Evolutionary conservation across 1,140 invertebrate genomes (phyloP), one percentile per base, ranked within the genome.

Genomic region (Sycobia sp.): DNA sequence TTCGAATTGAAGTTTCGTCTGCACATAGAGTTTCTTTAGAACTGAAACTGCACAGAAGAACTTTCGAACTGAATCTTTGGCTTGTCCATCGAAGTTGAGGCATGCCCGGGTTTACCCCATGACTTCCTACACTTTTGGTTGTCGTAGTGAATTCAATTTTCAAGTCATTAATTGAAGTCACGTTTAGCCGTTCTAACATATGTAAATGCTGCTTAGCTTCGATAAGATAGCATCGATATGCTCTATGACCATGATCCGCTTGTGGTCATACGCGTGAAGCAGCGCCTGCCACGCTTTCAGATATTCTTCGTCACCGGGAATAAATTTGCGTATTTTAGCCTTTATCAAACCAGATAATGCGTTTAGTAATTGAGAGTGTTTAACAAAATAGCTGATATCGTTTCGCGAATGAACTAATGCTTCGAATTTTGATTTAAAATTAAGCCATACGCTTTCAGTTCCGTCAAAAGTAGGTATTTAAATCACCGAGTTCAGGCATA

Each of bases 401-500:
- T 14, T 16, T 4, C 38, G 38, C 4, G 38, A 41, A 16, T 41
- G 38, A 11, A 41, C 38, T 7, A 41, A 14, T 10, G 38, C 38
- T 4, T 10, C n/a, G 14, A 41, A 41, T n/a, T n/a, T 41, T 10
- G 4, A 10, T 14, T 41, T 41, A 41, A 10, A 41, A 4, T 41
- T 4, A 7, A 16, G 4, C 38, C 38, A 41, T 14, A 4, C 14
- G 4, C n/a, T 14, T 10, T 4, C 4, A 10, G 7, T 41, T 9
- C 38, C 38, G n/a, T 41, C 38, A n/a, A 41, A 41, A 41, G 38
- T 14, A n/a, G 38, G 38, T 41, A 41, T 41, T 16, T 41, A n/a
- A n/a, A n/a, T n/a, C n/a, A n/a, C n/a, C n/a, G n/a, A n/a, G n/a
- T n/a, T n/a, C n/a, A n/a, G n/a, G n/a, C n/a, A n/a, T n/a, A n/a